phyloP scores from a whole-genome alignment of 64 coral and sea anemone species.

The Porites lutea region DNA sequence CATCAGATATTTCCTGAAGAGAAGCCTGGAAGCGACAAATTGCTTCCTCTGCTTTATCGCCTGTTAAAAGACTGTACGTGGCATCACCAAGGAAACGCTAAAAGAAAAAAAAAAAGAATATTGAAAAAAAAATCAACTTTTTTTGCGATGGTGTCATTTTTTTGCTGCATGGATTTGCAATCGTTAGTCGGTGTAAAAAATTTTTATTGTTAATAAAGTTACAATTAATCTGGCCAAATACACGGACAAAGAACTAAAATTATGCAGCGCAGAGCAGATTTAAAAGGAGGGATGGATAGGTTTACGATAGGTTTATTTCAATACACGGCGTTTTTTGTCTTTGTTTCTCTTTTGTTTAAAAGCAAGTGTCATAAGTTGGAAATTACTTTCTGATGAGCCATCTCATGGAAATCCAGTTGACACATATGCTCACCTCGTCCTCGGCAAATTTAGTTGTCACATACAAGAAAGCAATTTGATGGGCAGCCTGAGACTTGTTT shows the following conservation, averaged over 20 bases:
- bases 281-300: too few relatives aligned
- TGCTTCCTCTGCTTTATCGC: neutral
- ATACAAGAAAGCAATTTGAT: slow-evolving; percentile 67
- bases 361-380: too few relatives aligned
- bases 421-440: slow-evolving; percentile 64
- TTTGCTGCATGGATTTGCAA: too few relatives aligned
- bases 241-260: too few relatives aligned
- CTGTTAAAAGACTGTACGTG: neutral
- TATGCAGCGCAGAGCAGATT: too few relatives aligned
- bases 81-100: slow-evolving; percentile 17
- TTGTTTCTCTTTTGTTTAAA: too few relatives aligned
- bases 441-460: slow-evolving; percentile 58
- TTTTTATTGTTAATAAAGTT: too few relatives aligned
- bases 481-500: slow-evolving; percentile 66
- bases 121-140: slow-evolving; percentile 47
- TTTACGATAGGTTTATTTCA: too few relatives aligned
- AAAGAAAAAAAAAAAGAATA: neutral
- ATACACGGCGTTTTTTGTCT: too few relatives aligned
- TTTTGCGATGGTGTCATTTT: neutral
- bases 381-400: too few relatives aligned
- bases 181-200: too few relatives aligned
- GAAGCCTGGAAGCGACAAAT: slow-evolving; percentile 64
- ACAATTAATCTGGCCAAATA: too few relatives aligned
- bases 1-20: slow-evolving; percentile 76
- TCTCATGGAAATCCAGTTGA: neutral